A percentile compares a stretch with the other conserved stretches of the same genome.
Conservation (phyloP, 2,888 invertebrate genomes). For the Monoplex corrugatus region DNA sequence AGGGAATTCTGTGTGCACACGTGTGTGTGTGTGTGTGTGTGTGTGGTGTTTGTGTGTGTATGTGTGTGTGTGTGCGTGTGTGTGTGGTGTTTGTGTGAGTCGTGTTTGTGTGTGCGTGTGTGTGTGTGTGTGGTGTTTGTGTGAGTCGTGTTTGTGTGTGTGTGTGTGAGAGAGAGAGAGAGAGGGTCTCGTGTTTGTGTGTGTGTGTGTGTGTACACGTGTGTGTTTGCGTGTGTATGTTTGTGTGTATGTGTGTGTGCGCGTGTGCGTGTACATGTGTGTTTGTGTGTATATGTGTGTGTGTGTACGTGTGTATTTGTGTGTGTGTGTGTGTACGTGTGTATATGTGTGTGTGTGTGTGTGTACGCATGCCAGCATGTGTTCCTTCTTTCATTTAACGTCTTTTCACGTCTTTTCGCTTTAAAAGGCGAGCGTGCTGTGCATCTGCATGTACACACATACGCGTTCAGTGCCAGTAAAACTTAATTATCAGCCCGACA, state of each 20-base stretch:
- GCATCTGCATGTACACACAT: no score
- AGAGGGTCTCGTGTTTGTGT: background rate
- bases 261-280: background rate
- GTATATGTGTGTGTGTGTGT: background rate
- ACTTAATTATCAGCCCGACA: no score
- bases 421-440: no score
- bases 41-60: background rate
- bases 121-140: background rate
- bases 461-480: no score
- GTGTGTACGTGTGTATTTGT: background rate
- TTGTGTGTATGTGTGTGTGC: background rate
- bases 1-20: background rate
- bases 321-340: background rate
- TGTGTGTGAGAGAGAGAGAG: no score
- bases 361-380: background rate
- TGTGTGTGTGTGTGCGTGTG: background rate
- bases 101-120: background rate
- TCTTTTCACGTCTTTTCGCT: no score
- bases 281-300: background rate
- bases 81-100: background rate
- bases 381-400: no score
- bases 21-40: background rate
- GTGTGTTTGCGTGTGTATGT: background rate
- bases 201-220: background rate
- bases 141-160: background rate